Conservation (phyloP, 2,113 vertebrate species). For the Mus musculus region GRCm39 chr16:4094001-4094500, state of each 20-base stretch:
- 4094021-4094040: not conserved
- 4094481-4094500: not conserved
- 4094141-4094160: slow-evolving; percentile 6
- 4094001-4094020: not conserved
- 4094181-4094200: slow-evolving; percentile 32
- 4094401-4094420: not conserved
- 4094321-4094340: slow-evolving; percentile 27
- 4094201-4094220: slow-evolving; percentile 64
- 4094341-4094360: not conserved
- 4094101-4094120: not conserved
- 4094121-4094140: slow-evolving; percentile 44
- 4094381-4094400: not conserved
- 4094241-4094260: slow-evolving; percentile 64
- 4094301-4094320: not conserved
- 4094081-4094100: not conserved
- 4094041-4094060: not conserved
- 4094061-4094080: not conserved
- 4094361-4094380: no score
- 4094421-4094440: not conserved
- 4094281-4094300: slow-evolving; percentile 59
- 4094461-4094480: not conserved
- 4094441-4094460: not conserved
- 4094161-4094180: not conserved
- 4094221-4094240: not conserved
- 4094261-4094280: slow-evolving; percentile 59